These are phyloP conservation scores for Hirundo rustica DNA, from an alignment of 2,797 vertebrate species.

Conservation along the genomic window DNA sequence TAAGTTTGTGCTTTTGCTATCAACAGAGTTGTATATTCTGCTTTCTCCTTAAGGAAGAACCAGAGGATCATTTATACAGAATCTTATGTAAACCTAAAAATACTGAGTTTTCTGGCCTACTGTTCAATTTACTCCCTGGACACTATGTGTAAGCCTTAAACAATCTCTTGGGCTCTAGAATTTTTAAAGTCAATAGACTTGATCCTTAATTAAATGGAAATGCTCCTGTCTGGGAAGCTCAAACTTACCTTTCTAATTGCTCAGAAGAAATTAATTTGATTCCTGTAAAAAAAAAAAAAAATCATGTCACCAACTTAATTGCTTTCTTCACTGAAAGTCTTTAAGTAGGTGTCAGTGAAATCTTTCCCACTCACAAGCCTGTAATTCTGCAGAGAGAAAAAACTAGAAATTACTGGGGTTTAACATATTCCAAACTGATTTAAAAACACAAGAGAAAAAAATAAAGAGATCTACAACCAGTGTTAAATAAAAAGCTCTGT, in stretches of 20 bases:
- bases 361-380: constrained; percentile 32
- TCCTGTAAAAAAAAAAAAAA: background rate
- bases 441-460: background rate
- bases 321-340: constrained; percentile 3
- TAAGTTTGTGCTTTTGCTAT: background rate
- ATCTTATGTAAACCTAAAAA: background rate
- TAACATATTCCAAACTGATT: background rate
- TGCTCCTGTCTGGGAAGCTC: background rate
- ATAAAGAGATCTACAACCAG: background rate
- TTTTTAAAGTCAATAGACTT: background rate
- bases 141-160: background rate
- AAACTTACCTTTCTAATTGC: constrained; percentile 29
- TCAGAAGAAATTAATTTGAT: constrained; percentile 6
- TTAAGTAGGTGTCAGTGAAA: constrained; percentile 33
- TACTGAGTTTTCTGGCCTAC: background rate
- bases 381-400: background rate
- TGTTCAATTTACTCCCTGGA: background rate
- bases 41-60: background rate
- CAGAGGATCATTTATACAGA: background rate
- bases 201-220: background rate
- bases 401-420: background rate
- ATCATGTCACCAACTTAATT: constrained; percentile 16
- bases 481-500: background rate
- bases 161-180: background rate
- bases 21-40: background rate